A percentile compares a stretch with the other conserved stretches of the same genome.
Evolutionary conservation across 2,888 invertebrate genomes (phyloP).

Genomic region (Noctua fimbriata): DNA sequence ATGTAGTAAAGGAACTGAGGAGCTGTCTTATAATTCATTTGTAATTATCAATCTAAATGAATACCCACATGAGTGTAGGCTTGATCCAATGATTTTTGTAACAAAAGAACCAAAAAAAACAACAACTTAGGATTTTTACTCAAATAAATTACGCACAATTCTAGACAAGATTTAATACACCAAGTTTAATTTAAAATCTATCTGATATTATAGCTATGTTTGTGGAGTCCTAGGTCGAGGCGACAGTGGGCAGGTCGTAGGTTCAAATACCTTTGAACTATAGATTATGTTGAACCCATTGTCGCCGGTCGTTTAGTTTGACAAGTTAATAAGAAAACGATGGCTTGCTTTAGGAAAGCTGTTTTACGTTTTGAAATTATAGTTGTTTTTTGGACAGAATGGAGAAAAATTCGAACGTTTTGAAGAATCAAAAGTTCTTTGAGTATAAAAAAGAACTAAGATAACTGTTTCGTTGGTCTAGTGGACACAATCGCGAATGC

Average conservation of each 20-base stretch:
- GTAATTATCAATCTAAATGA: not conserved
- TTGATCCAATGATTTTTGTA: not conserved
- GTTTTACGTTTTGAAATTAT: conserved; percentile 2
- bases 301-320: conserved; percentile 36
- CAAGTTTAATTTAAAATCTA: conserved; percentile 20
- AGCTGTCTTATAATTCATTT: not conserved
- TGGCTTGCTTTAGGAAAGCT: not conserved
- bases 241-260: conserved; percentile 28
- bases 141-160: not conserved
- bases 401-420: not conserved
- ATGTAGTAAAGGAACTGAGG: not conserved
- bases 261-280: conserved; percentile 59
- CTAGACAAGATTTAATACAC: not conserved
- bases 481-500: not conserved
- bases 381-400: not conserved
- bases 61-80: not conserved
- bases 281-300: conserved; percentile 41
- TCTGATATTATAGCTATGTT: not conserved
- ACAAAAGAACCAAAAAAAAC: not conserved
- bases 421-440: not conserved
- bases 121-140: not conserved
- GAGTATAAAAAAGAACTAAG: not conserved
- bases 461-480: not conserved
- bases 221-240: conserved; percentile 13
- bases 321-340: conserved; percentile 23